A percentile compares a stretch with the other conserved stretches of the same genome.
phyloP scores from a whole-genome alignment of 2,113 vertebrate species.

The Natator depressus region DNA sequence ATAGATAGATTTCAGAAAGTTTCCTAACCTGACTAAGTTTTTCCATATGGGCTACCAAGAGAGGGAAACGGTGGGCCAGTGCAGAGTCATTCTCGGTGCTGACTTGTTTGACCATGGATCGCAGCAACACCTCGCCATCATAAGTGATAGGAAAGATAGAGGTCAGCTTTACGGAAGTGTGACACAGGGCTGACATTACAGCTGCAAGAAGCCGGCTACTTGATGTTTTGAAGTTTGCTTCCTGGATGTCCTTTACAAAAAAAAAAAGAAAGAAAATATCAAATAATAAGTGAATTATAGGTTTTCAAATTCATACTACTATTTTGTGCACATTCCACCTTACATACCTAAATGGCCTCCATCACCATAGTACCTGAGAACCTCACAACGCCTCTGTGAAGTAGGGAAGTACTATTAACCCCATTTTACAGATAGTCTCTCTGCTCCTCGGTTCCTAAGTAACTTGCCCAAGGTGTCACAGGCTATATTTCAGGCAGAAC shows the following conservation, averaged over 20 bases:
- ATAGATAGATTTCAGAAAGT: background rate
- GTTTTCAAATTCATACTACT: background rate
- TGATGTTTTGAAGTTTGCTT: constrained; percentile 97
- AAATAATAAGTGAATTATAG: background rate
- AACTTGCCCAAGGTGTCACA: background rate
- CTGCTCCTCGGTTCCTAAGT: background rate
- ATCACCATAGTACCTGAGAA: background rate
- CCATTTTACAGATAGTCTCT: background rate
- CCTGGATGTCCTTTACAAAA: constrained; percentile 91
- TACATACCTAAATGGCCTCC: background rate
- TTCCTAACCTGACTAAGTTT: constrained; percentile 94
- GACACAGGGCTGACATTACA: constrained; percentile 98
- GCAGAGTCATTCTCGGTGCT: constrained; percentile 98
- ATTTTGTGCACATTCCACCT: background rate
- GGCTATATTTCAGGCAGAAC: background rate
- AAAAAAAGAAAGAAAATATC: background rate
- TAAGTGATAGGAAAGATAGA: constrained; percentile 98
- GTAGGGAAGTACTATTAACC: background rate
- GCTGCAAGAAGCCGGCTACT: constrained; percentile 96
- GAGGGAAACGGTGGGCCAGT: constrained; percentile 94
- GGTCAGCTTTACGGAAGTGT: constrained; percentile 95
- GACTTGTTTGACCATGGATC: constrained; percentile 95
- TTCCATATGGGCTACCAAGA: constrained; percentile 98
- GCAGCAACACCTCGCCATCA: constrained; percentile 92
- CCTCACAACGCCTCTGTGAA: background rate